Conservation (phyloP, 1,140 invertebrate species). For the Sycophila sp. region DNA sequence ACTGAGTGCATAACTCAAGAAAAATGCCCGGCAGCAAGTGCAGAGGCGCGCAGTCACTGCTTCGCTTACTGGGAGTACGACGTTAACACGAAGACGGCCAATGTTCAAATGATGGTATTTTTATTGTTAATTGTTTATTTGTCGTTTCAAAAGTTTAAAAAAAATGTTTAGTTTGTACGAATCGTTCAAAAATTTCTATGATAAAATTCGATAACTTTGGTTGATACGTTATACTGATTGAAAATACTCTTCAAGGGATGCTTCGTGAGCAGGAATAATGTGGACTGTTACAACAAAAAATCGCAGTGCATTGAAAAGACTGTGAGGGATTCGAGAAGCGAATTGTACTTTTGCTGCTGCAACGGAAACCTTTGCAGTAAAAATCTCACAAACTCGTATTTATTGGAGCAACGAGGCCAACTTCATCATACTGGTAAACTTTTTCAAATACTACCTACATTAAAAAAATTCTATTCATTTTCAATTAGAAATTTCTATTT, state of each 20-base stretch:
- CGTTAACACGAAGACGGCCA: neutral
- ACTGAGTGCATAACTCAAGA: neutral
- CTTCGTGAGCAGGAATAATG: conserved; percentile 14
- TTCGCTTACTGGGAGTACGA: conserved; percentile 14
- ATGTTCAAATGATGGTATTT: neutral
- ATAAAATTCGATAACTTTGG: no score
- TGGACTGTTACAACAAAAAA: neutral
- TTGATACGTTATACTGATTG: no score
- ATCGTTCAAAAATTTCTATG: neutral
- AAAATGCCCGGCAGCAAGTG: neutral
- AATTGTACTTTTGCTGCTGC: conserved; percentile 21
- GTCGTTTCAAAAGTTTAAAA: neutral
- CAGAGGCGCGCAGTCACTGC: conserved; percentile 9
- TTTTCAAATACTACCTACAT: no score
- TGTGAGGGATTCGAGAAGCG: neutral
- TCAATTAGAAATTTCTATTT: no score
- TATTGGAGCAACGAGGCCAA: no score
- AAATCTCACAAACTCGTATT: no score
- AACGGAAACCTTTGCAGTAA: neutral
- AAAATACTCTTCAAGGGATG: no score
- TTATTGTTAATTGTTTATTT: no score
- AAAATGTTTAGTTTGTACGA: neutral
- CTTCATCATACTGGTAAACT: no score
- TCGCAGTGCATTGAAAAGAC: neutral
- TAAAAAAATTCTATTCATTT: no score